These are phyloP conservation scores for Rhyzopertha dominica DNA, from an alignment of 1,140 invertebrate species.

Conservation along the genomic window DNA sequence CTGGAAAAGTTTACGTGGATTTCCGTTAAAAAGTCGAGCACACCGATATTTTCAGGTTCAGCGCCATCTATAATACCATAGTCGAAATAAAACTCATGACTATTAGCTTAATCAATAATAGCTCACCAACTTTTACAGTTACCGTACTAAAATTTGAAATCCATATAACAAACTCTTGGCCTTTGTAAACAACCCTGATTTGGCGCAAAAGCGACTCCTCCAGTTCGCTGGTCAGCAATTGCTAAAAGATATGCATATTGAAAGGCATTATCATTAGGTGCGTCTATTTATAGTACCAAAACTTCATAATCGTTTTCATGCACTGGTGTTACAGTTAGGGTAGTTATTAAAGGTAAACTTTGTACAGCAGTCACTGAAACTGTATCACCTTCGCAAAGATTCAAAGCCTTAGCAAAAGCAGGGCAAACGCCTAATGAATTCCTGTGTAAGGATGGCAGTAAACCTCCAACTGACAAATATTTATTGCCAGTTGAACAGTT, in stretches of 20 bases:
- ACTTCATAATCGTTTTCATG: slow-evolving; percentile 37
- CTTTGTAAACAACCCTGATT: slow-evolving; percentile 48
- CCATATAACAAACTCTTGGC: slow-evolving; percentile 54
- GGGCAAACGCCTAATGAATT: slow-evolving; percentile 36
- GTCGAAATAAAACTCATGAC: slow-evolving; percentile 1
- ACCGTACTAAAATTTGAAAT: slow-evolving; percentile 50
- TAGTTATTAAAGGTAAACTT: slow-evolving; percentile 28
- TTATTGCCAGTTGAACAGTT: too few relatives aligned
- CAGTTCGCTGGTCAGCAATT: slow-evolving; percentile 50
- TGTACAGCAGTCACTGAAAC: slow-evolving; percentile 27
- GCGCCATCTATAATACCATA: slow-evolving; percentile 33
- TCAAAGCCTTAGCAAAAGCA: slow-evolving; percentile 33
- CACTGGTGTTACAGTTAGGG: slow-evolving; percentile 31
- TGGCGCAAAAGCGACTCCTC: slow-evolving; percentile 53
- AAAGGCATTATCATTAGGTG: slow-evolving; percentile 5
- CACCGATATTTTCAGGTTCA: slow-evolving; percentile 32
- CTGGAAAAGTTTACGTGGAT: too few relatives aligned
- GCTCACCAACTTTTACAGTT: slow-evolving; percentile 48
- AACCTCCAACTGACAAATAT: slow-evolving; percentile 33
- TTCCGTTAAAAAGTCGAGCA: too few relatives aligned
- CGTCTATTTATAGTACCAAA: slow-evolving; percentile 34
- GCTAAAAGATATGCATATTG: slow-evolving; percentile 41
- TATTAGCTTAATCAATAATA: too few relatives aligned
- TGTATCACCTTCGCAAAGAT: slow-evolving; percentile 29
- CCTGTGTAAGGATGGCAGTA: slow-evolving; percentile 23